A percentile compares a stretch with the other conserved stretches of the same genome.
phyloP scores from a whole-genome alignment of 2,888 invertebrate genomes.

The Habroteleia sp. region DNA sequence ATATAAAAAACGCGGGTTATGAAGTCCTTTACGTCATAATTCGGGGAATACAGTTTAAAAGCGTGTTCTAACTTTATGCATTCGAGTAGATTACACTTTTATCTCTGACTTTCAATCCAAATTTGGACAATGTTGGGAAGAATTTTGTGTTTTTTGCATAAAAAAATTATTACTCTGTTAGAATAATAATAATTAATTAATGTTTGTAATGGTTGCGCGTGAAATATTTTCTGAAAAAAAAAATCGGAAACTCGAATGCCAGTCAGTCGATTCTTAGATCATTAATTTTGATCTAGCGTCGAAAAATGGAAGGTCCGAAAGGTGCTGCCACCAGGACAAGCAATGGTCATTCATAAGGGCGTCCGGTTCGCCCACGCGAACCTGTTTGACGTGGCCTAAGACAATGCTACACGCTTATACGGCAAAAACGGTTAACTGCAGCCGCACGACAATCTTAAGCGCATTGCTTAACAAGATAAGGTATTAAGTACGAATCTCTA shows the following conservation, averaged over 20 bases:
- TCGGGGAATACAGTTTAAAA: too few species aligned
- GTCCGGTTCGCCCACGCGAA: slow-evolving; percentile 72
- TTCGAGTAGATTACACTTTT: too few species aligned
- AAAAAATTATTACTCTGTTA: too few species aligned
- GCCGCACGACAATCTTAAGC: slow-evolving; percentile 76
- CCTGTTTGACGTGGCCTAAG: slow-evolving; percentile 66
- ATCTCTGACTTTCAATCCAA: too few species aligned
- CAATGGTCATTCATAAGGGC: slow-evolving; percentile 70
- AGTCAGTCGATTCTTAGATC: not conserved
- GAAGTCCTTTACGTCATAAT: too few species aligned
- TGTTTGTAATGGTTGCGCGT: too few species aligned
- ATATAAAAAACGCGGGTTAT: too few species aligned
- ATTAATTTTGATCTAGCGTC: slow-evolving; percentile 35
- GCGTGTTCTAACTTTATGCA: too few species aligned
- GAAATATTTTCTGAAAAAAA: not conserved
- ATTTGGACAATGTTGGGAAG: too few species aligned
- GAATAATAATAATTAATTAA: too few species aligned
- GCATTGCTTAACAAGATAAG: slow-evolving; percentile 79
- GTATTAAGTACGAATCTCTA: slow-evolving; percentile 75
- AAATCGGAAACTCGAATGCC: not conserved
- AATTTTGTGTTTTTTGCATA: too few species aligned
- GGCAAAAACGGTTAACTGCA: slow-evolving; percentile 67
- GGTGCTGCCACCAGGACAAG: slow-evolving; percentile 67
- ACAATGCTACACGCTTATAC: slow-evolving; percentile 68
- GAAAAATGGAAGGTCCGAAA: slow-evolving; percentile 54